These are phyloP conservation scores for zebrafish (Danio rerio) DNA, from an alignment of 2,113 vertebrate species.

Conservation along the genomic window GRCz12tu NC_133182.1:70027501-70028000, in stretches of 20 bases:
- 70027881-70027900: too few relatives aligned
- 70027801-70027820: too few relatives aligned
- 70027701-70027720: too few relatives aligned
- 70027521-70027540: background rate
- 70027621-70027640: conserved; percentile 29
- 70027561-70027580: background rate
- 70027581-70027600: background rate
- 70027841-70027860: too few relatives aligned
- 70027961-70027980: too few relatives aligned
- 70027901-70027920: too few relatives aligned
- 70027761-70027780: background rate
- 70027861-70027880: too few relatives aligned
- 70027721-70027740: background rate
- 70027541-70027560: background rate
- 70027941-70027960: too few relatives aligned
- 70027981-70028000: too few relatives aligned
- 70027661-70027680: background rate
- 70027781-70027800: background rate
- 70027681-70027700: background rate
- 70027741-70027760: background rate
- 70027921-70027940: too few relatives aligned
- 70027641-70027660: conserved; percentile 1
- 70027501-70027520: background rate
- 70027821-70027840: too few relatives aligned
- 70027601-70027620: background rate